Base-by-base conservation (phyloP, 1,140 invertebrate genomes). In the Drosophila equinoxialis region DNA sequence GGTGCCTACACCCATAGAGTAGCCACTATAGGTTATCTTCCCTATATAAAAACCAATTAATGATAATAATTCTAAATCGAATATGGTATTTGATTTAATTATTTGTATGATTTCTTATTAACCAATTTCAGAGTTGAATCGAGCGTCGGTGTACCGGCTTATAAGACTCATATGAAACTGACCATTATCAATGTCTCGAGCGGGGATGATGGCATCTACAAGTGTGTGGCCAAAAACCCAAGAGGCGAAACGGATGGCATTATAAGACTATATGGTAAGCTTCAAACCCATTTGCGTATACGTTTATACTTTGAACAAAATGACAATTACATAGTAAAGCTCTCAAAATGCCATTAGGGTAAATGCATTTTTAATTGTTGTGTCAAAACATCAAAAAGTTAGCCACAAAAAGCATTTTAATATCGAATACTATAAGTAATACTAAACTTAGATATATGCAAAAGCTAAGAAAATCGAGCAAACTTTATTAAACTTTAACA, bases 181-280 rank as follows among this genome's bases (percentile, higher is more conserved):
- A 95, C 95, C 11, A 96, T 97, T 70, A 93, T 94, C 72, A 94
- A 96, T 84, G 95, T 97, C 26, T 93, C 95, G 75, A 95, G 95
- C 39, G 94, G 93, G 68, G 97, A 98, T 91, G 97, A 96, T 91
- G 97, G 97, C 11, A 96, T 95, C 35, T 98, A 98, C 92, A 98
- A 97, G 91, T 98, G 97, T 91, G 91, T 92, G 60, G 97, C 97
- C 20, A 98, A 98, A 93, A 98, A 98, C 94, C 97, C 97, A 7
- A 93, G 97, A 57, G 97, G 97, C 63, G 97, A 98, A 91, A 98
- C 97, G 0, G 97, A 98, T 91, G 97, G 97, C 55, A 96, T 95
- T 35, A 98, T 98, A 84, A 94, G 96, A 84, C 92, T 98, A 60
- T 98, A 98, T 91, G 96, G 97, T 98, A 93, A 96, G 96, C 96